These are phyloP conservation scores for Camponotus fellah DNA, from an alignment of 2,888 invertebrate genomes.

Conservation along the genomic window DNA sequence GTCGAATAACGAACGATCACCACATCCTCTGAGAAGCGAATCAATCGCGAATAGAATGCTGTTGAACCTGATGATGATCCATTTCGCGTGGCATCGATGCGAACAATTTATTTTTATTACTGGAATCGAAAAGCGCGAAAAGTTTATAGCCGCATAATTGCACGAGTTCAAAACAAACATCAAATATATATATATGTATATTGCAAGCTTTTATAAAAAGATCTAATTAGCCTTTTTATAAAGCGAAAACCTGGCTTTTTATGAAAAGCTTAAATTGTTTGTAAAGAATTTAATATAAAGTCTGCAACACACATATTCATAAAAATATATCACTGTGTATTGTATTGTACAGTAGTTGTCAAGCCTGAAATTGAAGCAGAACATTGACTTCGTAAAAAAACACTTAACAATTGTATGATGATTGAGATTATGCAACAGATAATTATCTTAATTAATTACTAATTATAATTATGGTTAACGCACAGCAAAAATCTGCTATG, in stretches of 20 bases:
- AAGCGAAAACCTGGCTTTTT: not conserved
- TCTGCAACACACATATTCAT: not conserved
- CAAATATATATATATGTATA: not conserved
- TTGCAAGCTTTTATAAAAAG: not conserved
- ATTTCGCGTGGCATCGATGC: constrained; percentile 39
- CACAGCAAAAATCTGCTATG: not conserved
- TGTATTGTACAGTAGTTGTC: not conserved
- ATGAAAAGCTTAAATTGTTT: not conserved
- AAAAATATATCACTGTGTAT: not conserved
- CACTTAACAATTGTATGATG: constrained; percentile 6
- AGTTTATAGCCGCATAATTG: constrained; percentile 24
- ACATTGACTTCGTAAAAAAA: not conserved
- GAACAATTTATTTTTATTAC: constrained; percentile 51
- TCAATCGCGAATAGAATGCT: constrained; percentile 21
- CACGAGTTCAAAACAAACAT: not conserved
- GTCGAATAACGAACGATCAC: constrained; percentile 26
- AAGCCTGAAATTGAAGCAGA: not conserved
- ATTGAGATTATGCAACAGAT: constrained; percentile 11
- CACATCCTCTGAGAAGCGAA: constrained; percentile 21
- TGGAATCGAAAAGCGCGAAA: constrained; percentile 65
- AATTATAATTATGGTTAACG: not conserved
- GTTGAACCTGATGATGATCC: constrained; percentile 45
- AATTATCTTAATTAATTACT: not conserved
- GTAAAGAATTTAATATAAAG: not conserved
- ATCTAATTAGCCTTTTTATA: not conserved